A percentile compares a stretch with the other conserved stretches of the same genome.
These are phyloP conservation scores for Eublepharis macularius DNA, from an alignment of 2,113 vertebrate genomes.

Conservation along the genomic window DNA sequence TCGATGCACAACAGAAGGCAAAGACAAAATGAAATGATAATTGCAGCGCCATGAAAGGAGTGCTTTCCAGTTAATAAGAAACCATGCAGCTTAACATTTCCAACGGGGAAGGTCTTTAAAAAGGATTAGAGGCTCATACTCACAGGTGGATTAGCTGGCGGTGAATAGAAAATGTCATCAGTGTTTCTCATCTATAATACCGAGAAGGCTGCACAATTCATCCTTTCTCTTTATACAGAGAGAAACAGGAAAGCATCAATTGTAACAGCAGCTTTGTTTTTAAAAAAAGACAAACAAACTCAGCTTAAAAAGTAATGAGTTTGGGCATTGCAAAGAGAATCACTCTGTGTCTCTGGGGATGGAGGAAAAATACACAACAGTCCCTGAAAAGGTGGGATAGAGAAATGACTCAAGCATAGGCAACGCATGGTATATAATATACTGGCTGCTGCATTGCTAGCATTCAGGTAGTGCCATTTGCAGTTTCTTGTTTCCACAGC, in stretches of 20 bases:
- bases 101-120: slow-evolving; percentile 52
- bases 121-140: slow-evolving; percentile 53
- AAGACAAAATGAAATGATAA: neutral
- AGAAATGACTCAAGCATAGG: neutral
- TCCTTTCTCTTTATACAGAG: slow-evolving; percentile 13
- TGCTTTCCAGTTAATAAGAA: slow-evolving; percentile 18
- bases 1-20: slow-evolving; percentile 21
- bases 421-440: neutral
- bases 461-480: neutral
- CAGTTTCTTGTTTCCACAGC: neutral
- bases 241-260: slow-evolving; percentile 24
- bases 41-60: slow-evolving; percentile 5
- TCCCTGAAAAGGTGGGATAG: neutral
- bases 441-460: neutral
- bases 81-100: slow-evolving; percentile 46
- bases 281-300: neutral
- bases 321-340: slow-evolving; percentile 2
- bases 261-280: slow-evolving; percentile 26
- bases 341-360: neutral
- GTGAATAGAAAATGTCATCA: slow-evolving; percentile 43
- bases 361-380: neutral
- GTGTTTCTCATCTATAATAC: slow-evolving; percentile 33
- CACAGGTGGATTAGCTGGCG: slow-evolving; percentile 45
- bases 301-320: slow-evolving; percentile 38
- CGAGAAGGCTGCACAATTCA: slow-evolving; percentile 36